Evolutionary conservation across 2,113 vertebrate genomes (phyloP).

Genomic region (Epinephelus moara): DNA sequence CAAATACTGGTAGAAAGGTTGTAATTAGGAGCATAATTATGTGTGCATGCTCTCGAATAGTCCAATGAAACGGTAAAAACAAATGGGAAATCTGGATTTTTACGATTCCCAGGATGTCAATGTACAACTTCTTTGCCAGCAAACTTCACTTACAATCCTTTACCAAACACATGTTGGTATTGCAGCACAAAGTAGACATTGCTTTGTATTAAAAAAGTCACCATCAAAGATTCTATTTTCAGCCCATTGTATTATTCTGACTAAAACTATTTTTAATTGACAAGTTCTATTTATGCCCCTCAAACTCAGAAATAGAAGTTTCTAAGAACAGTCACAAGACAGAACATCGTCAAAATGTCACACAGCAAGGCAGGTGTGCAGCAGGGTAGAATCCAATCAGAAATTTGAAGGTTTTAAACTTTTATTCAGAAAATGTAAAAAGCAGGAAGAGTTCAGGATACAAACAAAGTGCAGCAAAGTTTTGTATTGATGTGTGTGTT

Average conservation of each 20-base stretch:
- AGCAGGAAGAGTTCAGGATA: not conserved
- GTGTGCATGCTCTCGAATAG: not conserved
- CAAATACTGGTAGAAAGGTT: not conserved
- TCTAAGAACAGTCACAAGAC: not conserved
- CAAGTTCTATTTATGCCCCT: not conserved
- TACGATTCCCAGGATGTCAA: not conserved
- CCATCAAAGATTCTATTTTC: conserved; percentile 12
- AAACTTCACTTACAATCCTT: not conserved
- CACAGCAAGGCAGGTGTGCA: not conserved
- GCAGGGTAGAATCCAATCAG: not conserved
- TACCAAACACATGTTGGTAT: not conserved
- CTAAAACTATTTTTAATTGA: conserved; percentile 16
- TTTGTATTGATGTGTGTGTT: conserved; percentile 11
- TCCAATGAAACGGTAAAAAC: conserved; percentile 7
- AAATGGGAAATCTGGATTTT: not conserved
- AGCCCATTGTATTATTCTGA: not conserved
- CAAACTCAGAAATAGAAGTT: conserved; percentile 4
- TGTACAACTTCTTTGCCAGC: not conserved
- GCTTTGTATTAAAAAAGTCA: conserved; percentile 1
- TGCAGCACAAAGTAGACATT: not conserved
- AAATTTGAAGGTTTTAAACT: not conserved
- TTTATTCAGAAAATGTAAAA: not conserved
- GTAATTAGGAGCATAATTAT: conserved; percentile 13
- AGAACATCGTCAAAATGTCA: not conserved
- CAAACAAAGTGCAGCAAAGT: not conserved